phyloP scores from a whole-genome alignment of 2,888 invertebrate species.

The Graphium colonna region DNA sequence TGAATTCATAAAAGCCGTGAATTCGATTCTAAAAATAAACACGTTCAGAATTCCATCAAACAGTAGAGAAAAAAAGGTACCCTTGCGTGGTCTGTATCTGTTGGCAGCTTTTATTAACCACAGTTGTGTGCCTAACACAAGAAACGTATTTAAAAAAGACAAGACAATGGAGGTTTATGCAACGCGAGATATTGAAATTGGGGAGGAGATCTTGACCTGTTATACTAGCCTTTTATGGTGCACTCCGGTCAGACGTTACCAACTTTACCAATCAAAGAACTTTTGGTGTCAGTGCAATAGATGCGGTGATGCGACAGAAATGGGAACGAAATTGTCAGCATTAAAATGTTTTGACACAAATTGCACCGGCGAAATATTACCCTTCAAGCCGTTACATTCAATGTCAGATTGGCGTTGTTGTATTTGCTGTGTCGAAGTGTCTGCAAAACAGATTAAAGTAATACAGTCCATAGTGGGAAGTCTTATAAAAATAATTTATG shows the following conservation, averaged over 20 bases:
- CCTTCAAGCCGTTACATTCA: slow-evolving; percentile 66
- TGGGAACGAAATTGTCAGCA: slow-evolving; percentile 76
- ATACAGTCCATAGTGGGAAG: slow-evolving; percentile 75
- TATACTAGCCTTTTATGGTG: slow-evolving; percentile 85
- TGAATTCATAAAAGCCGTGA: slow-evolving; percentile 70
- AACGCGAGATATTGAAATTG: slow-evolving; percentile 74
- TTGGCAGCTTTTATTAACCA: slow-evolving; percentile 84
- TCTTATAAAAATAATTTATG: slow-evolving; percentile 67
- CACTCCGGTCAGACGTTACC: slow-evolving; percentile 80
- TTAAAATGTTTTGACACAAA: slow-evolving; percentile 73
- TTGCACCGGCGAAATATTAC: slow-evolving; percentile 77
- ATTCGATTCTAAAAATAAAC: slow-evolving; percentile 81
- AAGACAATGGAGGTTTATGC: slow-evolving; percentile 81
- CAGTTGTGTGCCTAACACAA: slow-evolving; percentile 83
- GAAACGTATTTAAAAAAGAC: slow-evolving; percentile 78
- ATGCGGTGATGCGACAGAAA: slow-evolving; percentile 83
- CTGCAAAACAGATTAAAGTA: slow-evolving; percentile 62
- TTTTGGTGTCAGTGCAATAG: slow-evolving; percentile 83
- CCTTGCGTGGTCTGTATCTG: slow-evolving; percentile 82
- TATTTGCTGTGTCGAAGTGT: slow-evolving; percentile 59
- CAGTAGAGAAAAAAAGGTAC: slow-evolving; percentile 46
- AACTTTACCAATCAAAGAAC: slow-evolving; percentile 81
- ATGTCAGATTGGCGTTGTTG: slow-evolving; percentile 79
- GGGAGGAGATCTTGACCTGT: slow-evolving; percentile 82
- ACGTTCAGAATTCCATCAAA: slow-evolving; percentile 80